Conservation (phyloP, 2,113 vertebrate genomes). For the Neolamprologus sp. region DNA sequence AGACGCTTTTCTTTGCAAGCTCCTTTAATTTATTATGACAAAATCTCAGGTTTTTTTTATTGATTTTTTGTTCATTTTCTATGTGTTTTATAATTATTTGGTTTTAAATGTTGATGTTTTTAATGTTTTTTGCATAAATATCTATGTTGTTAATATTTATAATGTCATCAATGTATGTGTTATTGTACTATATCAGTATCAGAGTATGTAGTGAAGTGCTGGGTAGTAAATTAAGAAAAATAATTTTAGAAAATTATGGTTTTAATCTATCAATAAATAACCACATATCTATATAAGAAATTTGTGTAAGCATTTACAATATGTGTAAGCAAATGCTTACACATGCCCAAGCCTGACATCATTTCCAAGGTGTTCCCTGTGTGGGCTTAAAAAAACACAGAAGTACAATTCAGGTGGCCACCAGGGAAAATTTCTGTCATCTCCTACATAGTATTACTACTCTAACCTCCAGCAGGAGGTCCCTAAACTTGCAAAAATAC, state of each 20-base stretch:
- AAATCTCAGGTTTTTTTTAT: rapidly evolving
- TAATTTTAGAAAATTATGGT: background rate
- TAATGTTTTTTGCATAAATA: background rate
- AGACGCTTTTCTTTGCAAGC: too few relatives aligned
- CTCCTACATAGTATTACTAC: background rate
- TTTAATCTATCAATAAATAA: background rate
- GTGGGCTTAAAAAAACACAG: background rate
- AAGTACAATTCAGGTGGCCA: background rate
- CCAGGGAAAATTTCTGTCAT: background rate
- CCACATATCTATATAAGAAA: background rate
- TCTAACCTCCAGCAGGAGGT: slow-evolving; percentile 14
- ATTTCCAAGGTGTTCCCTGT: background rate
- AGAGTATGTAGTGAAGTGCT: background rate
- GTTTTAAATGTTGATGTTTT: background rate
- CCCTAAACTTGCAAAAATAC: slow-evolving; percentile 24
- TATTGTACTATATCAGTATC: background rate
- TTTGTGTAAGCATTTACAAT: background rate
- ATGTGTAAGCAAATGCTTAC: background rate
- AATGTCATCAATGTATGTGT: background rate
- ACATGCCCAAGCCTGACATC: background rate
- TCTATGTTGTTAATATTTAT: background rate
- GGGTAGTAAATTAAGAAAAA: background rate
- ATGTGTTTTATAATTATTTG: background rate
- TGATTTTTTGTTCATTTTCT: background rate
- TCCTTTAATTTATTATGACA: background rate